A percentile compares a stretch with the other conserved stretches of the same genome.
Conservation (phyloP, 2,888 invertebrate genomes). For the Apodemia zela region DNA sequence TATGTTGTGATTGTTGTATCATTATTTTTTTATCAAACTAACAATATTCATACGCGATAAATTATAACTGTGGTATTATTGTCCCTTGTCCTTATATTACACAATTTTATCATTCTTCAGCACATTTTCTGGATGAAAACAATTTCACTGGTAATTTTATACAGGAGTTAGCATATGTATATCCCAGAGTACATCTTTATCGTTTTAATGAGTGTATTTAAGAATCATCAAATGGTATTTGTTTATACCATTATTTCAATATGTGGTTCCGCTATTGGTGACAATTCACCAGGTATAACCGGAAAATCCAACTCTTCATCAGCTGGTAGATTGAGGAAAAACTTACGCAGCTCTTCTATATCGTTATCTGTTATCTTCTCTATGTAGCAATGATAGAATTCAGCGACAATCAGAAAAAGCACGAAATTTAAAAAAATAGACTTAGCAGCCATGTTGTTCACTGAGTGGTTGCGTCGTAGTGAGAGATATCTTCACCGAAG, state of each 20-base stretch:
- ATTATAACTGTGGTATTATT: too few species aligned
- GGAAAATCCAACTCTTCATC: not conserved
- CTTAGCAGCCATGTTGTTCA: not conserved
- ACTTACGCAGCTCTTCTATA: not conserved
- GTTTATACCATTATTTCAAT: not conserved
- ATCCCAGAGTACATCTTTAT: not conserved
- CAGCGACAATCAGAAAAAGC: not conserved
- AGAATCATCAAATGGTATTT: not conserved
- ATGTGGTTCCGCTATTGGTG: not conserved
- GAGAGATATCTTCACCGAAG: not conserved
- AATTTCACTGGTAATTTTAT: too few species aligned
- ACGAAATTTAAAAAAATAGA: not conserved
- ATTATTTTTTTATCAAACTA: too few species aligned
- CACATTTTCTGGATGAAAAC: too few species aligned
- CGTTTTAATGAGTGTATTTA: not conserved
- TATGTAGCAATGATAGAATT: not conserved
- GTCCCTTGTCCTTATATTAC: too few species aligned
- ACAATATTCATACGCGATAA: too few species aligned
- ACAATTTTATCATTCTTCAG: too few species aligned
- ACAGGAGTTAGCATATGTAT: too few species aligned
- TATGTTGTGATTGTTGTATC: too few species aligned
- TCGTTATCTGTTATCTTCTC: not conserved
- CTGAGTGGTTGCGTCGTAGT: not conserved
- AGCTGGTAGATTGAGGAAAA: not conserved
- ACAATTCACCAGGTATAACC: not conserved